Evolutionary conservation across 2,888 invertebrate genomes (phyloP), one percentile per base, ranked within the genome.

Genomic region (Drosophila formosana): DNA sequence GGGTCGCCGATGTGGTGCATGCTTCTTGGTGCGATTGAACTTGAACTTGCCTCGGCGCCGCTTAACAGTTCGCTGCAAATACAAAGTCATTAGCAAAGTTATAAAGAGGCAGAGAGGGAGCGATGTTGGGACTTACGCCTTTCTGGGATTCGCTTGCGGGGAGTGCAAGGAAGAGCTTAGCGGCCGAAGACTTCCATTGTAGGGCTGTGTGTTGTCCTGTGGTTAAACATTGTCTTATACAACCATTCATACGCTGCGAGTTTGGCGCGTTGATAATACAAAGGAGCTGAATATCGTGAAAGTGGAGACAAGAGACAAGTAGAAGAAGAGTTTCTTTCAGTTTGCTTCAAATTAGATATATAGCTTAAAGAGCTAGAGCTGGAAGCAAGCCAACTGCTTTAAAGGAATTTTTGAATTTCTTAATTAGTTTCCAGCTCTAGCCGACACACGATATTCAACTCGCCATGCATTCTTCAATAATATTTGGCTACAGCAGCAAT

Each of bases 1-100:
- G 76, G 92, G 92, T 92, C 93, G 88, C 66, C 92, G 94, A 92
- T 95, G 94, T 94, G 96, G 96, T 93, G 95, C 96, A 93, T 97
- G 97, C 93, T 96, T 95, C 93, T 97, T 97, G 94, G 96, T 95
- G 94, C 96, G 94, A 93, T 96, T 95, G 94, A 97, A 96, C 93
- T 96, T 96, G 93, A 96, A 95, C 93, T 92, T 92, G 75, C 90
- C 90, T 91, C 92, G 90, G 62, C 90, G 92, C 79, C 92, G 92
- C 83, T 92, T 92, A 75, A 87, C 78, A 67, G 77, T 87, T 92
- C 92, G 82, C 92, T 92, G 52, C 32, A 26, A 49, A 57, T 8
- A 65, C 34, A 57, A 62, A 4, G 18, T 5, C 4, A 13, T 41
- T 18, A 41, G 13, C 1, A 61, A 23, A 41, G 3, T 9, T 37